Evolutionary conservation across 2,113 vertebrate species (phyloP), one percentile per base, ranked within the genome.

Genomic region (Sula dactylatra): DNA sequence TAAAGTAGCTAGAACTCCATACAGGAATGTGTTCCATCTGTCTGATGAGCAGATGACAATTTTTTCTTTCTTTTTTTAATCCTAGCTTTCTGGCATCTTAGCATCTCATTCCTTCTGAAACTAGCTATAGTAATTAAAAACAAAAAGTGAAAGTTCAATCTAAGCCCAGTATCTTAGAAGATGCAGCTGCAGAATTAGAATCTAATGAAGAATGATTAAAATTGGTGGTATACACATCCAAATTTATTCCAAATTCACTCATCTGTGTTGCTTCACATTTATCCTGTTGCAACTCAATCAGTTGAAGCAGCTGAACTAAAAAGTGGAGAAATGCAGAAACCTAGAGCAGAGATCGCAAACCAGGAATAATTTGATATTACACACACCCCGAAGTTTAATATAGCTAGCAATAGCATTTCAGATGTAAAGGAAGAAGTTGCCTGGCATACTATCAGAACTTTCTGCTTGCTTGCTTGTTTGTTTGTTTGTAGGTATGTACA

Each of bases 121-220:
- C 8, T 42, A 92, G 7, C 32, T 55, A 27, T 2, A 88, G 17
- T 22, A 42, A 31, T 42, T 14, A 25, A 27, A 16, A 45, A 42
- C 10, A 24, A 36, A 62, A 32, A 74, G 4, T 22, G 14, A 34
- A 56, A 72, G 31, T 69, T 86, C 59, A 71, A 0, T 78, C 45
- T 90, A 25, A 88, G 31, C 50, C 25, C 22, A 26, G 18, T 47
- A 87, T 47, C 58, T 80, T 54, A 90, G 40, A 81, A 86, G 58
- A 93, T 45, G 38, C 76, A 91, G 88, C 83, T 94, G 78, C 36
- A 95, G 58, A 93, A 90, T 13, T 54, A 74, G 54, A 82, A 88
- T 93, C 82, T 0, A 92, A 86, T 87, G 61, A 92, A 87, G 32
- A 84, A 78, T 65, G 52, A 86, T 82, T 82, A 76, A 87, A 95